These are phyloP conservation scores for Acleris emargana DNA, from an alignment of 2,888 invertebrate species.

Conservation along the genomic window DNA sequence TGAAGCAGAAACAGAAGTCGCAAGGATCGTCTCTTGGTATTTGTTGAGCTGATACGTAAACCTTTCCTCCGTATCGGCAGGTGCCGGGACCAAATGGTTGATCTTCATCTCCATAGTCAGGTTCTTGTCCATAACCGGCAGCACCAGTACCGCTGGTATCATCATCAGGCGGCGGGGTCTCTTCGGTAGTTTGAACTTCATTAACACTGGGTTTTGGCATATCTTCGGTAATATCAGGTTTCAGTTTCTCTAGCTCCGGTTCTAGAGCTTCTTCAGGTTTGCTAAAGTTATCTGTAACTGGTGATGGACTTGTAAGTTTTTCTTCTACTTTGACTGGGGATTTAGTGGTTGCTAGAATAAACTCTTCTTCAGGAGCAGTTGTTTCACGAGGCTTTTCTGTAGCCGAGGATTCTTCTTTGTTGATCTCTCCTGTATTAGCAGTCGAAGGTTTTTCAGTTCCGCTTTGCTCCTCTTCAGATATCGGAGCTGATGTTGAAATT, in stretches of 20 bases:
- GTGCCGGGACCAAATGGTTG: conserved; percentile 94
- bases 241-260: conserved; percentile 41
- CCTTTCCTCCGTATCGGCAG: conserved; percentile 95
- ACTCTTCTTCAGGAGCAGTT: conserved; percentile 39
- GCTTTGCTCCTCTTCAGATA: conserved; percentile 29
- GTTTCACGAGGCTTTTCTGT: conserved; percentile 41
- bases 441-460: conserved; percentile 31
- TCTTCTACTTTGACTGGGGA: conserved; percentile 38
- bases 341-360: conserved; percentile 39
- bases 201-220: conserved; percentile 57
- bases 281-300: conserved; percentile 49
- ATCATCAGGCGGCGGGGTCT: conserved; percentile 62
- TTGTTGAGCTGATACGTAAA: conserved; percentile 97
- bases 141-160: conserved; percentile 66
- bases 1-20: conserved; percentile 98
- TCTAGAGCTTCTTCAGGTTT: conserved; percentile 56
- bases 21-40: conserved; percentile 97
- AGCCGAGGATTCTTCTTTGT: conserved; percentile 35
- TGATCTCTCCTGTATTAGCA: conserved; percentile 31
- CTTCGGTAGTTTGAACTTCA: conserved; percentile 64
- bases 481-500: conserved; percentile 25
- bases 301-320: conserved; percentile 34
- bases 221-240: conserved; percentile 53
- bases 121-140: conserved; percentile 78
- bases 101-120: conserved; percentile 91